Conservation (phyloP, 2,888 invertebrate genomes). For the Thera obeliscata region DNA sequence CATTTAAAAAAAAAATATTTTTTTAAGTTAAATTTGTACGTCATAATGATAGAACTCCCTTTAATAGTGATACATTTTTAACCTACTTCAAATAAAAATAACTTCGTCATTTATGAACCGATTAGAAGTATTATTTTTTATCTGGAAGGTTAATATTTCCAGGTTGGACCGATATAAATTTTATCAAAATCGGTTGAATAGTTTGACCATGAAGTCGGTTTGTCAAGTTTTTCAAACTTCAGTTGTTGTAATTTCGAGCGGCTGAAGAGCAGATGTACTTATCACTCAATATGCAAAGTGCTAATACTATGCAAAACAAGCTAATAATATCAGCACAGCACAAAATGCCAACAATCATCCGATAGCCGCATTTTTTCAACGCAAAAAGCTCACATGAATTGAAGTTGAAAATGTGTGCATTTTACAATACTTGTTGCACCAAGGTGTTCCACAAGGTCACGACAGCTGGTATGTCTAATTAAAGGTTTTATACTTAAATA, state of each 20-base stretch:
- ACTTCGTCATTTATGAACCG: no score
- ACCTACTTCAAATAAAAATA: no score
- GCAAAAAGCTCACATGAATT: slow-evolving; percentile 53
- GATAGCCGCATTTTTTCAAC: slow-evolving; percentile 54
- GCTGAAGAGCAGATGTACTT: slow-evolving; percentile 36
- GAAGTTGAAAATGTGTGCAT: slow-evolving; percentile 71
- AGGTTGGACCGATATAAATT: no score
- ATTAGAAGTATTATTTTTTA: no score
- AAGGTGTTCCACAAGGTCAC: slow-evolving; percentile 80
- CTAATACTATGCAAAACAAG: slow-evolving; percentile 57
- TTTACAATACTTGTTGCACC: slow-evolving; percentile 75
- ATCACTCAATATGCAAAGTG: slow-evolving; percentile 34
- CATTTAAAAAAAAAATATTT: no score
- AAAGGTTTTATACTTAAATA: slow-evolving; percentile 83
- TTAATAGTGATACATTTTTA: no score
- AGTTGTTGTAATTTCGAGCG: slow-evolving; percentile 19
- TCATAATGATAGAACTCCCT: no score
- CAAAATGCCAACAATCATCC: slow-evolving; percentile 63
- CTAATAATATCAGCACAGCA: slow-evolving; percentile 53
- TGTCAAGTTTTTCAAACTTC: no score
- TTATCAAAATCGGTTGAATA: no score
- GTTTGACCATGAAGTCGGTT: no score
- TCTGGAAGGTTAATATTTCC: no score
- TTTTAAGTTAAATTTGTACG: no score
- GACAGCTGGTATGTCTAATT: slow-evolving; percentile 79